These are phyloP conservation scores for Poecilia latipinna DNA, from an alignment of 2,113 vertebrate species.

Conservation along the genomic window DNA sequence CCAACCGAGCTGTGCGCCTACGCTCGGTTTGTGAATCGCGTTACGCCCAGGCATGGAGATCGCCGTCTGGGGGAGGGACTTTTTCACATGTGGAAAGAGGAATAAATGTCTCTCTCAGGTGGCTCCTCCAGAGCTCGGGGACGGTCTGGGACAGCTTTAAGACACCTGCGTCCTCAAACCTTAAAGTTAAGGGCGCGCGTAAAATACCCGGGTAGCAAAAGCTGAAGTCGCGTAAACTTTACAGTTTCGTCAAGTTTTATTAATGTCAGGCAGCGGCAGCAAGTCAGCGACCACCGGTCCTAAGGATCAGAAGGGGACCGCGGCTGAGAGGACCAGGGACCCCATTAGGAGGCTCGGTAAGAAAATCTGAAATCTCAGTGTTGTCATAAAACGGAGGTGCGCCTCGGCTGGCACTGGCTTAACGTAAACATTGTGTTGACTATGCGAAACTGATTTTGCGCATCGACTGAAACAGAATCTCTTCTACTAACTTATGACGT, in stretches of 20 bases:
- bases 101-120: conserved; percentile 15
- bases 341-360: conserved; percentile 75
- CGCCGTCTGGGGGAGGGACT: conserved; percentile 56
- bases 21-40: conserved; percentile 44
- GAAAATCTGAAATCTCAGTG: conserved; percentile 27
- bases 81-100: conserved; percentile 38
- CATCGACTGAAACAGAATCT: neutral
- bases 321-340: conserved; percentile 55
- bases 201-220: neutral
- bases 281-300: conserved; percentile 51
- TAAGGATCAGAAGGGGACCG: conserved; percentile 38
- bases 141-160: conserved; percentile 9
- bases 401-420: neutral
- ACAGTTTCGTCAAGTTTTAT: conserved; percentile 2
- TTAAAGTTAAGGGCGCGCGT: neutral
- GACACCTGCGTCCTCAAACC: conserved; percentile 34
- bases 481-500: no score
- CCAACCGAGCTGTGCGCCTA: conserved; percentile 10
- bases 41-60: conserved; percentile 49
- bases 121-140: neutral
- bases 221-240: neutral
- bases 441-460: neutral
- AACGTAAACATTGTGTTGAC: neutral
- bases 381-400: neutral
- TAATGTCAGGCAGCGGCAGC: conserved; percentile 71